These are phyloP conservation scores for Solen grandis DNA, from an alignment of 1,140 invertebrate species.

Conservation along the genomic window DNA sequence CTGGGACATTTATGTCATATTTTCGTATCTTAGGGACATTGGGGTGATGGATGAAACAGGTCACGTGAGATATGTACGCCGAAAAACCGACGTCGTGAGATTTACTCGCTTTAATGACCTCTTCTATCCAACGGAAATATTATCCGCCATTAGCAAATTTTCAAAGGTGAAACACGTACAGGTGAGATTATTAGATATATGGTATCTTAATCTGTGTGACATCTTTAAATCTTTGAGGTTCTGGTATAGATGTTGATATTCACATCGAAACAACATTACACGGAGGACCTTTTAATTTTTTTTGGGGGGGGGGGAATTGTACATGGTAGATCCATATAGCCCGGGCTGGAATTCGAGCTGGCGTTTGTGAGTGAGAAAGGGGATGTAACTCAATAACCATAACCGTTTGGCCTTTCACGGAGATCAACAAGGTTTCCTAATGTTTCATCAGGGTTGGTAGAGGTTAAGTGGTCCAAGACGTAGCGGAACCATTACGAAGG, in stretches of 20 bases:
- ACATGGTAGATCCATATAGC: too few relatives aligned
- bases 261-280: not conserved
- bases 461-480: not conserved
- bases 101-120: slow-evolving; percentile 21
- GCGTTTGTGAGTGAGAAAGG: too few relatives aligned
- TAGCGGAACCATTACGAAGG: not conserved
- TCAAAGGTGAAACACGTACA: not conserved
- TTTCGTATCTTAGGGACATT: slow-evolving; percentile 29
- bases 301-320: too few relatives aligned
- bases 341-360: too few relatives aligned
- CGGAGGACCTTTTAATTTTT: not conserved
- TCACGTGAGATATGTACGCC: slow-evolving; percentile 21
- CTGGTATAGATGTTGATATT: not conserved
- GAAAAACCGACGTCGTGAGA: slow-evolving; percentile 26
- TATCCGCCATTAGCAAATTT: not conserved
- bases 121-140: slow-evolving; percentile 13
- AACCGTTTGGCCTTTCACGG: too few relatives aligned
- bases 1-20: not conserved
- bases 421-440: too few relatives aligned
- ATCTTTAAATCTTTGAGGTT: not conserved
- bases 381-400: too few relatives aligned
- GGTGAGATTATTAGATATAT: not conserved
- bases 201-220: not conserved
- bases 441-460: too few relatives aligned
- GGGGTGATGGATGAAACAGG: slow-evolving; percentile 35